Evolutionary conservation across 2,113 vertebrate species (phyloP).

Genomic region (cattle (Bos taurus)): ARS-UCD2.0 NC_037351.1:2683501-2684000

Average conservation of each 20-base stretch:
- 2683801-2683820: neutral
- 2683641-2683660: neutral
- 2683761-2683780: neutral
- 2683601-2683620: fast-evolving
- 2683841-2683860: neutral
- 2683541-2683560: neutral
- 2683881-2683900: too few species aligned
- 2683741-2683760: neutral
- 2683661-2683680: neutral
- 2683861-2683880: neutral
- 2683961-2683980: neutral
- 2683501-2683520: neutral
- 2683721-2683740: neutral
- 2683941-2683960: fast-evolving
- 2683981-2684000: neutral
- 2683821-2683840: neutral
- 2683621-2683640: neutral
- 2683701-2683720: neutral
- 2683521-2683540: neutral
- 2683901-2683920: fast-evolving
- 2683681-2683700: neutral
- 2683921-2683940: neutral
- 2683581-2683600: neutral
- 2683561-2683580: neutral
- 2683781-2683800: neutral